phyloP scores from a whole-genome alignment of 1,140 invertebrate species.

The Heliothis subflexa region DNA sequence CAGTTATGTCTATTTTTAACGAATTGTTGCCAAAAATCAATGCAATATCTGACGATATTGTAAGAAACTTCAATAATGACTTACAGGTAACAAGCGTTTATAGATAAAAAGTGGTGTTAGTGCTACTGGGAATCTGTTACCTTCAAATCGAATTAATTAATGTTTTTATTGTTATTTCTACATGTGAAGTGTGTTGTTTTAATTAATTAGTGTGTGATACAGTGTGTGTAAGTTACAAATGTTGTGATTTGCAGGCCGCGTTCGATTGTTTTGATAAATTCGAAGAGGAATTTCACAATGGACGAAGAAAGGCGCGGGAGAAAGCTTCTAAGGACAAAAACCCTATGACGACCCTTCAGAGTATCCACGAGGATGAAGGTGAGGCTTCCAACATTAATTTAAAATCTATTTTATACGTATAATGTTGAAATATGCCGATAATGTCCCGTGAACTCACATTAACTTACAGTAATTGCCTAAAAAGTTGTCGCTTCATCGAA shows the following conservation, averaged over 20 bases:
- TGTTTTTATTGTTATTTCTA: conserved; percentile 12
- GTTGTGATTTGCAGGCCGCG: conserved; percentile 66
- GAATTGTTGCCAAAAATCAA: conserved; percentile 74
- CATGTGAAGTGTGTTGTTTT: conserved; percentile 10
- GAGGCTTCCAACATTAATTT: conserved; percentile 5
- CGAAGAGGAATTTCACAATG: conserved; percentile 72
- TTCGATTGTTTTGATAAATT: conserved; percentile 74
- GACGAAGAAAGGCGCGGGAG: conserved; percentile 61
- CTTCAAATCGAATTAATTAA: conserved; percentile 1
- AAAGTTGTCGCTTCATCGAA: no score
- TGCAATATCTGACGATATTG: conserved; percentile 69
- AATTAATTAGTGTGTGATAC: conserved; percentile 45
- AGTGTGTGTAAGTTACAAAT: conserved; percentile 48
- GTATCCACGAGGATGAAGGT: conserved; percentile 78
- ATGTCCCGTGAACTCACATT: no score
- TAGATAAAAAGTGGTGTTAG: conserved; percentile 31
- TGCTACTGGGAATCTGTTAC: conserved; percentile 13
- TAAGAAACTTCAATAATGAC: conserved; percentile 70
- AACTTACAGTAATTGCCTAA: no score
- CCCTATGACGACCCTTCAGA: conserved; percentile 67
- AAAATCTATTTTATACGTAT: not conserved
- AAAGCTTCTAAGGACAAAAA: conserved; percentile 70
- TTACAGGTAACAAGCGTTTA: conserved; percentile 68
- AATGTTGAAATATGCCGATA: no score
- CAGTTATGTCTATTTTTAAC: conserved; percentile 81